Base-by-base conservation (phyloP, 2,888 invertebrate genomes). In the Lagria hirta region DNA sequence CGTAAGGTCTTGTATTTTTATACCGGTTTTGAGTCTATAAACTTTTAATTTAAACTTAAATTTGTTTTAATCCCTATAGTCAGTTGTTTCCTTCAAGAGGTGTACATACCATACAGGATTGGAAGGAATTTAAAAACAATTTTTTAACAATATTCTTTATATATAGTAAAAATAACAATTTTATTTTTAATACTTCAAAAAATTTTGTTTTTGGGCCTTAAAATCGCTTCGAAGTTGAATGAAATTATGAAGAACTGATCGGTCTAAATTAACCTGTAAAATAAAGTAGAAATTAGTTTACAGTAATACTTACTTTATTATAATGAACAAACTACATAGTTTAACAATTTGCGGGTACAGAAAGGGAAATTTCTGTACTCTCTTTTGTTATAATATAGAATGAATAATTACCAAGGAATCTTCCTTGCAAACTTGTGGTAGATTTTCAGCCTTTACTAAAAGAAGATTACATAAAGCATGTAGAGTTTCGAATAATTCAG, bases 391-490 rank as follows among this genome's bases (percentile, higher is more conserved):
- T n/a, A n/a, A n/a, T n/a, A n/a, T n/a, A n/a, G n/a, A n/a, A n/a
- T n/a, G n/a, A n/a, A 18, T 26, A n/a, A 23, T 78, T 73, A 96
- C 95, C 81, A 96, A 75, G 35, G 93, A 92, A 69, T 95, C 96
- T 15, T 94, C 94, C 30, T 87, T 87, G 73, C 94, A 93, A 50
- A 97, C 94, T 76, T 95, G 93, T 65, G 89, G 88, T 58, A 99
- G 76, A 75, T 98, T 98, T 72, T 96, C 95, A 0, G 97, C 96
- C 62, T 94, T 92, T 0, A 95, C 95, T 26, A 96, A 79, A 52
- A 99, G 76, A 44, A 99, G 78, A 75, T 98, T 99, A 70, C 96
- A 97, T 30, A 99, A 80, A 2, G 95, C 92, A 71, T 97, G 95
- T 24, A 99, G 77, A 12, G 92, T 90, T 74, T 97, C 95, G 74